Evolutionary conservation across 2,113 vertebrate genomes (phyloP).

Genomic region (Machaerirhynchus nigripectus): DNA sequence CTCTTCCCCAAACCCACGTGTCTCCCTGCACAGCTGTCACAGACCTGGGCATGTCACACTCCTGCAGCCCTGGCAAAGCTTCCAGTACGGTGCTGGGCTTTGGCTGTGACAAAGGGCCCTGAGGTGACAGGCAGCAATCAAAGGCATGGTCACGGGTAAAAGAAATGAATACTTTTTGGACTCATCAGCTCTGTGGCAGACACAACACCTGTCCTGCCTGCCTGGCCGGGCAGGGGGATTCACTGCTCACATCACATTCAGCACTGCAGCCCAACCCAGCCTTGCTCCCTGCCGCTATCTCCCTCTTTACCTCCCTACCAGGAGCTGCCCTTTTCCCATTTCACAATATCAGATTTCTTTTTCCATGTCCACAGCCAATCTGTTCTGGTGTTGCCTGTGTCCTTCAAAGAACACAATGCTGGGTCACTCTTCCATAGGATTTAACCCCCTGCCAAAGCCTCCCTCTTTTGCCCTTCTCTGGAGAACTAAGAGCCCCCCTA

Average conservation of each 20-base stretch:
- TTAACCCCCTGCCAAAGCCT: not conserved
- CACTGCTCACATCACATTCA: not conserved
- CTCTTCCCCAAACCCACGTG: not conserved
- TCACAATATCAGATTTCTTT: not conserved
- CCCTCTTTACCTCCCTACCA: not conserved
- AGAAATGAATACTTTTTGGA: not conserved
- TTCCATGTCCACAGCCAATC: not conserved
- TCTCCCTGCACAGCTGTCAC: not conserved
- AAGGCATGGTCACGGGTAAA: not conserved
- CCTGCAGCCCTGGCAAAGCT: not conserved
- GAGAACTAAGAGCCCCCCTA: not conserved
- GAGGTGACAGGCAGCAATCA: not conserved
- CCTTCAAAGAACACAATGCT: not conserved
- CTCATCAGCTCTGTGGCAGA: not conserved
- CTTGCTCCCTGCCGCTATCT: not conserved
- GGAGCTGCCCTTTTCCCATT: not conserved
- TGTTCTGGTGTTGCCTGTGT: rapidly evolving
- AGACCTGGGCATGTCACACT: not conserved
- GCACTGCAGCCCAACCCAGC: not conserved
- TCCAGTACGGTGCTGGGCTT: not conserved
- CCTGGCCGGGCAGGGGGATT: not conserved
- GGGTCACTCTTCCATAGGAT: not conserved
- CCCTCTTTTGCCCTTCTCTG: not conserved
- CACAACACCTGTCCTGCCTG: not conserved
- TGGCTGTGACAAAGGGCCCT: not conserved